Conservation (phyloP, 2,888 invertebrate genomes). For the Leptinotarsa tumamoca region DNA sequence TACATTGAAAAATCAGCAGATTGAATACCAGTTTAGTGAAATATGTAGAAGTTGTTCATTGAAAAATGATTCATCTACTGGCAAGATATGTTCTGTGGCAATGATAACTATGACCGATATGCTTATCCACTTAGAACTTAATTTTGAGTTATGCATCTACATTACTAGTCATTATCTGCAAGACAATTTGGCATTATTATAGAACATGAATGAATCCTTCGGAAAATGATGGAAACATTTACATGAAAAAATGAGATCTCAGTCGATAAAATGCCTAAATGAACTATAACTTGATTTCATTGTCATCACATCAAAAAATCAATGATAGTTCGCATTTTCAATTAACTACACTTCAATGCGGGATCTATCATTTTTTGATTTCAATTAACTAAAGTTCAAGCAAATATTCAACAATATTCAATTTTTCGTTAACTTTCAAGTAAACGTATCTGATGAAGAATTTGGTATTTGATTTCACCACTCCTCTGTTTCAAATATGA, state of each 20-base stretch:
- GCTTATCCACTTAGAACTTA: background rate
- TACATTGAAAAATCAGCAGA: too few relatives aligned
- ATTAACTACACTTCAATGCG: too few relatives aligned
- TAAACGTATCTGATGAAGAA: too few relatives aligned
- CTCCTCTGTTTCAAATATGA: too few relatives aligned
- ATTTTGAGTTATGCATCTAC: background rate
- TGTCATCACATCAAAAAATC: background rate
- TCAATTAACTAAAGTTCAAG: too few relatives aligned
- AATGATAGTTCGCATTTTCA: too few relatives aligned
- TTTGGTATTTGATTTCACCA: too few relatives aligned
- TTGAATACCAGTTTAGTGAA: background rate
- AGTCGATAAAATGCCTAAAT: background rate
- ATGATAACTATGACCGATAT: constrained; percentile 2
- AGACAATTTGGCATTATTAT: background rate
- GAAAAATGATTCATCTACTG: background rate
- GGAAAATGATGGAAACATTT: too few relatives aligned
- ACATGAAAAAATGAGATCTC: background rate
- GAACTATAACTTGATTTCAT: background rate
- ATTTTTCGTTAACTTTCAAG: background rate
- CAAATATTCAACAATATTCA: background rate
- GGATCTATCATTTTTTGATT: too few relatives aligned
- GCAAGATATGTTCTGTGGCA: constrained; percentile 1
- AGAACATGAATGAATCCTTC: background rate
- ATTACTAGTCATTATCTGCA: background rate
- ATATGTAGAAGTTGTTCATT: background rate